phyloP scores from a whole-genome alignment of 2,888 invertebrate genomes.

The Thereva nobilitata region DNA sequence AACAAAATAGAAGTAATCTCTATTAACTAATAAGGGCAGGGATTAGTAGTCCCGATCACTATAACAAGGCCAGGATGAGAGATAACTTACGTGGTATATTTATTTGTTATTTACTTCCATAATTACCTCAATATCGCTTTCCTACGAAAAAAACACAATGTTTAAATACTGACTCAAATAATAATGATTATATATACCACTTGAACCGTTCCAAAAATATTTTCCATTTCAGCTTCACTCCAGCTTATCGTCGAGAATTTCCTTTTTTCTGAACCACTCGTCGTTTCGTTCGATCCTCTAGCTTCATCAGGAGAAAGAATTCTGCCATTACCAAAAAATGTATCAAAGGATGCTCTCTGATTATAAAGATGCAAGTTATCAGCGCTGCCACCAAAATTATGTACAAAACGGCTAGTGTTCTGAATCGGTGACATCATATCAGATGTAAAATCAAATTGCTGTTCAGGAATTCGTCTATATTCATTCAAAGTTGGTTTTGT shows the following conservation, averaged over 20 bases:
- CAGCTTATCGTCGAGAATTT: neutral
- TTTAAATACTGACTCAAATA: neutral
- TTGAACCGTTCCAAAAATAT: no score
- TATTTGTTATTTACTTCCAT: neutral
- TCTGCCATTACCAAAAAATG: constrained; percentile 42
- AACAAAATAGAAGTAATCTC: no score
- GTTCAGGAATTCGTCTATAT: neutral
- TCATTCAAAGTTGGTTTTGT: constrained; percentile 36
- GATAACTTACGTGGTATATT: no score
- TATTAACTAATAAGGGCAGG: no score
- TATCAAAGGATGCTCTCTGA: constrained; percentile 48
- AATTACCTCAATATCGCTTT: constrained; percentile 15
- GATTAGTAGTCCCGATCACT: no score
- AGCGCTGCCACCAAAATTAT: constrained; percentile 56
- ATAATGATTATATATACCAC: neutral
- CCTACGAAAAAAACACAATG: neutral
- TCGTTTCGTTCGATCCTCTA: neutral
- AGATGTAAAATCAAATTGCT: constrained; percentile 34
- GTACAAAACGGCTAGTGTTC: constrained; percentile 56
- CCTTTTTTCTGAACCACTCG: neutral
- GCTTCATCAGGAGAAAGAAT: neutral
- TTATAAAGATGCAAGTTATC: constrained; percentile 53
- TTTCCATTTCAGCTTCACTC: no score
- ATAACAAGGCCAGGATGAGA: no score
- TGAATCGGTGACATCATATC: constrained; percentile 56